Percentiles rank a stretch among this genome's conserved stretches.
Evolutionary conservation across 2,113 vertebrate species (phyloP).

Genomic region (Prunella fulvescens): DNA sequence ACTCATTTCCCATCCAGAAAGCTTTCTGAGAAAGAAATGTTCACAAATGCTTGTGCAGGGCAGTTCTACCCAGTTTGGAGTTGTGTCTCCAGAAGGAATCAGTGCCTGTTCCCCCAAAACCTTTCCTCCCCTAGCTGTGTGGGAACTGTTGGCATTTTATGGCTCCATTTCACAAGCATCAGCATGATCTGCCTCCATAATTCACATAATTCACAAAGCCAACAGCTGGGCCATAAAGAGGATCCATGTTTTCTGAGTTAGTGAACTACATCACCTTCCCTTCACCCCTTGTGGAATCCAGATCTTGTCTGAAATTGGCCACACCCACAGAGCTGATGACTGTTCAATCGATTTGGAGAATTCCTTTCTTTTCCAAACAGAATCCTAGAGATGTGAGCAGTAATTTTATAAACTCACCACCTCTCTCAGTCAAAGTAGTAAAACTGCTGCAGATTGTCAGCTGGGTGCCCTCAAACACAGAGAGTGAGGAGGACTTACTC

Average conservation of each 20-base stretch:
- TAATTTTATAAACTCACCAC: background rate
- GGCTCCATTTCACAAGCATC: background rate
- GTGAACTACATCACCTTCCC: background rate
- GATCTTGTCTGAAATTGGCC: background rate
- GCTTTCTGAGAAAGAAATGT: background rate
- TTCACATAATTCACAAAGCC: background rate
- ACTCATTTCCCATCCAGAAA: background rate
- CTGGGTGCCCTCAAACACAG: background rate
- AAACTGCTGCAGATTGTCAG: background rate
- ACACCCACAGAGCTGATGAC: background rate
- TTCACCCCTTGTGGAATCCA: background rate
- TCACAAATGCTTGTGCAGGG: background rate
- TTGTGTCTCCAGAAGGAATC: background rate
- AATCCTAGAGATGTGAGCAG: background rate
- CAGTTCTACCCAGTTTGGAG: background rate
- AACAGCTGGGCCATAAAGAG: background rate
- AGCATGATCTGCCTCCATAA: background rate
- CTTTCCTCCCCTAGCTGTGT: background rate
- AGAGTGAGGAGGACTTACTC: background rate
- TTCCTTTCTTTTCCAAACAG: background rate
- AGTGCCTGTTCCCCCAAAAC: background rate
- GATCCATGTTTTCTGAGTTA: background rate
- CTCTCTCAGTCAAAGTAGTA: background rate
- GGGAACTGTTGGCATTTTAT: background rate
- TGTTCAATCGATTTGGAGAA: background rate